phyloP scores from a whole-genome alignment of 1,140 invertebrate genomes.

The Campoletis sonorensis region DNA sequence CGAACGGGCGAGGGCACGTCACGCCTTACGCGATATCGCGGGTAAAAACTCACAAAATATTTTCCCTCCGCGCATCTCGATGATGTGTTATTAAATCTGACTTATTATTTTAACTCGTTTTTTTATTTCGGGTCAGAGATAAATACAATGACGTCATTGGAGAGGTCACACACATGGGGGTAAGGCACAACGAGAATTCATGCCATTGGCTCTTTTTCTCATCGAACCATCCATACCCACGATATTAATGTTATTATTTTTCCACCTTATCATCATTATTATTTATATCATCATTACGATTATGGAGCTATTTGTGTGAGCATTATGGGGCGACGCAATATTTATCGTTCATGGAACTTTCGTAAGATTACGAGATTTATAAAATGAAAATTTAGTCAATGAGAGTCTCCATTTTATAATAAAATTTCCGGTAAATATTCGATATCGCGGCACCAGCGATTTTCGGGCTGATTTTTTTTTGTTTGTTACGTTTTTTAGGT shows the following conservation, averaged over 20 bases:
- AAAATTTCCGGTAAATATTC: no score
- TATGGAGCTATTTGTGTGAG: conserved; percentile 9
- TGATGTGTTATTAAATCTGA: conserved; percentile 55
- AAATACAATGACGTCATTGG: conserved; percentile 53
- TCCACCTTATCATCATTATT: conserved; percentile 51
- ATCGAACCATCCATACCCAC: conserved; percentile 62
- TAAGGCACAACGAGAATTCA: conserved; percentile 56
- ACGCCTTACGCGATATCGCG: not conserved
- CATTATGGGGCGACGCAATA: conserved; percentile 46
- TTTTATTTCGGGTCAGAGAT: conserved; percentile 58
- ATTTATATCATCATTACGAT: not conserved
- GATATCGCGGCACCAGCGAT: no score
- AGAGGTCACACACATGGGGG: conserved; percentile 62
- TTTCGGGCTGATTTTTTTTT: not conserved
- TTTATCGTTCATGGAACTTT: conserved; percentile 50
- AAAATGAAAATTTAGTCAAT: not conserved
- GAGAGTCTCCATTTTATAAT: no score
- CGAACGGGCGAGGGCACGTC: not conserved
- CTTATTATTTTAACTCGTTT: conserved; percentile 48
- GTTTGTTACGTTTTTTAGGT: no score
- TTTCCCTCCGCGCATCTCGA: not conserved
- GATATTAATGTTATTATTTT: conserved; percentile 52
- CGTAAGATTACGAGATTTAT: conserved; percentile 49
- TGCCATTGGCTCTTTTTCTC: conserved; percentile 50
- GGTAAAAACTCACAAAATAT: conserved; percentile 17